phyloP scores from a whole-genome alignment of 2,113 vertebrate species.

The Entelurus aequoreus region DNA sequence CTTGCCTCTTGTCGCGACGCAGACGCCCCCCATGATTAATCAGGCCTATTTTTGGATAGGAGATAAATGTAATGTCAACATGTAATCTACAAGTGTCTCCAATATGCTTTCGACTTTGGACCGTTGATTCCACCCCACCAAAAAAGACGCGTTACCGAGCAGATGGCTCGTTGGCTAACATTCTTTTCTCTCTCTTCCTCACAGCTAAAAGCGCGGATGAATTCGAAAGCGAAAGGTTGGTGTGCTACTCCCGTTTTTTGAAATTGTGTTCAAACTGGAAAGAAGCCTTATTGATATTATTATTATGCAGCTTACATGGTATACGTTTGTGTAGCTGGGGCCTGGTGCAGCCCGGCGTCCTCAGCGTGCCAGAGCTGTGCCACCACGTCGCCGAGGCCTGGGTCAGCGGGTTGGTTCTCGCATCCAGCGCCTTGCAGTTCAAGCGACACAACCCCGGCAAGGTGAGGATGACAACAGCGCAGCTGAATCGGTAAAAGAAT shows the following conservation, averaged over 20 bases:
- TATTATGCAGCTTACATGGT: not conserved
- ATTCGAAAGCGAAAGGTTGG: slow-evolving; percentile 88
- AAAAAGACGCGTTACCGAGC: no score
- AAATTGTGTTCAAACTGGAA: not conserved
- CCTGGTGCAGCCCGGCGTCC: slow-evolving; percentile 85
- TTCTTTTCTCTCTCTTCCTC: slow-evolving; percentile 19
- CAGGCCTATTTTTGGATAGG: not conserved
- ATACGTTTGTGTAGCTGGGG: slow-evolving; percentile 77
- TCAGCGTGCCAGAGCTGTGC: slow-evolving; percentile 89
- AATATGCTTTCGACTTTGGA: no score
- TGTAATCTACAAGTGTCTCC: no score
- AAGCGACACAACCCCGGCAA: slow-evolving; percentile 88
- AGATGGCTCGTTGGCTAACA: not conserved
- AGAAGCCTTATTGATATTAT: no score
- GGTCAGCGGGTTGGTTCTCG: slow-evolving; percentile 76
- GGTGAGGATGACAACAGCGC: slow-evolving; percentile 68
- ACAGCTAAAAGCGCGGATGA: slow-evolving; percentile 72
- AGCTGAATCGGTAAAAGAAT: no score
- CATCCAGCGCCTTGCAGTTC: slow-evolving; percentile 75
- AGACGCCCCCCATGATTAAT: not conserved
- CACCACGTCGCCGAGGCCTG: slow-evolving; percentile 87
- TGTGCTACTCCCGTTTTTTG: not conserved
- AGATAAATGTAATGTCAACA: not conserved
- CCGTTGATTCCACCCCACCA: no score
- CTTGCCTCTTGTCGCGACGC: not conserved